Conservation (phyloP, 2,113 vertebrate species). For the Eulemur macaco region DNA sequence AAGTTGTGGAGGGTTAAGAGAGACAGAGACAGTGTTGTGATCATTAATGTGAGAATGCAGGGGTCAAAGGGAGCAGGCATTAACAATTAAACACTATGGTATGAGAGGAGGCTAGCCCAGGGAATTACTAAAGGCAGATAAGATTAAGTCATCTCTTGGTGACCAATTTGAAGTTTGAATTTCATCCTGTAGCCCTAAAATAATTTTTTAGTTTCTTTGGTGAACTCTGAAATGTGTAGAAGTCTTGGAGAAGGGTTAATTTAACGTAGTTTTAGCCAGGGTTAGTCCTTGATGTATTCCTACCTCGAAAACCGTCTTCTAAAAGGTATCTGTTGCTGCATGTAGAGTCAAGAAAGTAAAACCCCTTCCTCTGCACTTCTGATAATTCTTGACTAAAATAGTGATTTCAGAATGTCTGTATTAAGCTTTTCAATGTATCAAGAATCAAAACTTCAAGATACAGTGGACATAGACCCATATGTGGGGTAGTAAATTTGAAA, state of each 20-base stretch:
- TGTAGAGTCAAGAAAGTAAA: conserved; percentile 10
- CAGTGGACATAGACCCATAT: not conserved
- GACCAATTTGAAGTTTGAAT: conserved; percentile 47
- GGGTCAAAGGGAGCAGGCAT: not conserved
- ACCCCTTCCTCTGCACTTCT: conserved; percentile 23
- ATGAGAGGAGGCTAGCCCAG: not conserved
- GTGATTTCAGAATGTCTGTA: not conserved
- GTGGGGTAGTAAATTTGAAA: not conserved
- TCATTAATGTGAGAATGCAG: not conserved
- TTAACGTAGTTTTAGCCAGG: not conserved
- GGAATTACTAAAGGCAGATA: not conserved
- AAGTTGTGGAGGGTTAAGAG: not conserved
- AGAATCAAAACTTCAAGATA: not conserved
- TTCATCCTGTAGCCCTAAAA: not conserved
- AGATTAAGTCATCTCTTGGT: conserved; percentile 22
- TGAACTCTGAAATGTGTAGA: conserved; percentile 34
- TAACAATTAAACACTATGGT: not conserved
- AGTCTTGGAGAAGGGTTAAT: not conserved
- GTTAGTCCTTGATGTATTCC: not conserved
- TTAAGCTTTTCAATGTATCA: not conserved
- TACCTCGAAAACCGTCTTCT: not conserved
- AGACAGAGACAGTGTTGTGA: not conserved
- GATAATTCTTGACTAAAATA: not conserved
- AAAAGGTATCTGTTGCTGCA: not conserved
- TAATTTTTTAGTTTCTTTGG: conserved; percentile 54